A percentile compares a stretch with the other conserved stretches of the same genome.
These are phyloP conservation scores for Rousettus leschenaultii DNA, from an alignment of 2,113 vertebrate genomes.

Conservation along the genomic window DNA sequence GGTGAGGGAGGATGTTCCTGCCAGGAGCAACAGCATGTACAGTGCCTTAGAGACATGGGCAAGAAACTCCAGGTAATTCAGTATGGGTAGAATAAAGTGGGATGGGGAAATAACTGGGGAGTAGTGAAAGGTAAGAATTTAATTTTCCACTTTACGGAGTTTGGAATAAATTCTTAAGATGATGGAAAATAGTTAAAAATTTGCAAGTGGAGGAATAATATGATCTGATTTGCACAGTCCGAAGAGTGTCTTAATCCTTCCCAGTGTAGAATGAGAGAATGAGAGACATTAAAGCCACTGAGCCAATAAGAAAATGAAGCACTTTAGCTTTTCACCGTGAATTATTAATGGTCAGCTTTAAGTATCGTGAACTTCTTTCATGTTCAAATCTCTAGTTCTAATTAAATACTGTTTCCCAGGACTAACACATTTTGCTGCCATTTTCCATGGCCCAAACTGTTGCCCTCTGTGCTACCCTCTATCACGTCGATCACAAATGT, in stretches of 20 bases:
- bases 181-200: neutral
- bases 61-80: neutral
- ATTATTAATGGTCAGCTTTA: neutral
- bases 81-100: neutral
- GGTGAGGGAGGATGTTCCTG: accelerated
- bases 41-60: neutral
- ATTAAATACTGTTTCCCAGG: neutral
- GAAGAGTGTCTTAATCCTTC: neutral
- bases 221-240: neutral
- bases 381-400: neutral
- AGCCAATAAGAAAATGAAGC: accelerated
- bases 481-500: accelerated
- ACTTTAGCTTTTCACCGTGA: neutral
- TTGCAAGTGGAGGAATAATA: neutral
- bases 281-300: accelerated
- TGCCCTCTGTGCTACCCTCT: neutral
- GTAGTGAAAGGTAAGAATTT: neutral
- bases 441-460: neutral
- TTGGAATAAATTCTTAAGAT: neutral
- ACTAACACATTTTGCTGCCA: neutral
- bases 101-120: neutral
- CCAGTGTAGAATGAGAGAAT: neutral
- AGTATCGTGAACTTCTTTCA: neutral
- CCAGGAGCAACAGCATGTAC: neutral
- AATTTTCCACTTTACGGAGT: neutral